A percentile compares a stretch with the other conserved stretches of the same genome.
These are phyloP conservation scores for Megaustenia siamemsis DNA, from an alignment of 2,888 invertebrate species.

Conservation along the genomic window DNA sequence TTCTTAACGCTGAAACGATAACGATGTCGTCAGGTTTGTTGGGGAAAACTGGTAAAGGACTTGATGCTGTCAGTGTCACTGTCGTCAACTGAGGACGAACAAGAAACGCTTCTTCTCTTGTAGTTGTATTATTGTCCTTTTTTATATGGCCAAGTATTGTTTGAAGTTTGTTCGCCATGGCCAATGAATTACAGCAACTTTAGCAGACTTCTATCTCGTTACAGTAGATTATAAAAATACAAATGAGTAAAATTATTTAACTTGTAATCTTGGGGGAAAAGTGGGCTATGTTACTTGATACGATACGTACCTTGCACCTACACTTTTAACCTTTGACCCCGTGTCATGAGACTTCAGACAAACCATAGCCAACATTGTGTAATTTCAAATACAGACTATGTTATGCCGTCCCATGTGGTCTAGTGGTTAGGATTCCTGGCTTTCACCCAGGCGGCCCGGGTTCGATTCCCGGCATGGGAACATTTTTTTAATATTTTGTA, in stretches of 20 bases:
- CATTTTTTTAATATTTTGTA: slow-evolving; percentile 37
- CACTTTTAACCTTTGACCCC: slow-evolving; percentile 20
- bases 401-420: slow-evolving; percentile 50
- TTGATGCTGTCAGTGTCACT: slow-evolving; percentile 54
- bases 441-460: slow-evolving; percentile 57
- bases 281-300: too few relatives aligned
- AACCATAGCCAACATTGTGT: neutral
- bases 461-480: slow-evolving; percentile 56
- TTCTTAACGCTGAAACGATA: slow-evolving; percentile 74
- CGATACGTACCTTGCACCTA: slow-evolving; percentile 37
- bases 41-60: slow-evolving; percentile 55
- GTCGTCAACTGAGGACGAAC: neutral
- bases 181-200: neutral
- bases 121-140: slow-evolving; percentile 17
- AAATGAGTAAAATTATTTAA: too few relatives aligned
- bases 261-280: too few relatives aligned
- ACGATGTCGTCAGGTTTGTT: slow-evolving; percentile 78
- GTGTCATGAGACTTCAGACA: neutral
- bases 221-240: too few relatives aligned
- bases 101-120: neutral
- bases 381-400: neutral
- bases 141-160: slow-evolving; percentile 61
- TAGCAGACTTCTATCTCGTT: too few relatives aligned
- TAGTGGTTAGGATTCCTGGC: slow-evolving; percentile 57
- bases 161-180: slow-evolving; percentile 61